phyloP scores from a whole-genome alignment of 2,113 vertebrate species.

The Tupaia chinensis region DNA sequence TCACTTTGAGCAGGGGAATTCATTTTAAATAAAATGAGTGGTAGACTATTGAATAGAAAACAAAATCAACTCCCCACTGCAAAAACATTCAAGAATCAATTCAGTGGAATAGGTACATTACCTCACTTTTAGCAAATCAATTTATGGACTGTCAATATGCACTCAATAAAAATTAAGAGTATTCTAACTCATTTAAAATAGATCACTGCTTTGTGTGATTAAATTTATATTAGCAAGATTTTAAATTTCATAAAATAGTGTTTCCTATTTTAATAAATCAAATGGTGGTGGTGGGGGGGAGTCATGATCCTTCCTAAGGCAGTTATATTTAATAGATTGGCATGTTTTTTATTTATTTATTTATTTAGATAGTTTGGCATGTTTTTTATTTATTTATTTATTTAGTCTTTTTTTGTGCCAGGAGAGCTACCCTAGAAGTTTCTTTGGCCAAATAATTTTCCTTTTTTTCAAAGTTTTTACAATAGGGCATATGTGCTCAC shows the following conservation, averaged over 20 bases:
- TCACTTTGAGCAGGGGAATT: neutral
- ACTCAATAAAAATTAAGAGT: neutral
- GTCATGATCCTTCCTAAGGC: neutral
- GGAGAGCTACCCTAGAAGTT: neutral
- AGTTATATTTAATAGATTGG: neutral
- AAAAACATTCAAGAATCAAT: neutral
- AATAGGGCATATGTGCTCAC: no score
- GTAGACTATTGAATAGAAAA: neutral
- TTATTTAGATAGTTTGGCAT: neutral
- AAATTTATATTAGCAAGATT: slow-evolving; percentile 3
- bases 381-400: neutral
- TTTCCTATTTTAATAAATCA: neutral
- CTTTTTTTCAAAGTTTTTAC: no score
- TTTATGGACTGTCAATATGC: neutral
- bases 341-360: neutral
- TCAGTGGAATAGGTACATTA: neutral
- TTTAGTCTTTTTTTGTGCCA: neutral
- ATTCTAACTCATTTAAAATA: neutral
- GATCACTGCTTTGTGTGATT: neutral
- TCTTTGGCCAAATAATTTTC: neutral
- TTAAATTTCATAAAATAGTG: neutral
- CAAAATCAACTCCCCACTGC: neutral
- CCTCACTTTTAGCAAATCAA: neutral
- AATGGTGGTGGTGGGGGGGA: neutral
- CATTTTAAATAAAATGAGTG: neutral